phyloP scores from a whole-genome alignment of 2,113 vertebrate species.

The Asarcornis scutulata region DNA sequence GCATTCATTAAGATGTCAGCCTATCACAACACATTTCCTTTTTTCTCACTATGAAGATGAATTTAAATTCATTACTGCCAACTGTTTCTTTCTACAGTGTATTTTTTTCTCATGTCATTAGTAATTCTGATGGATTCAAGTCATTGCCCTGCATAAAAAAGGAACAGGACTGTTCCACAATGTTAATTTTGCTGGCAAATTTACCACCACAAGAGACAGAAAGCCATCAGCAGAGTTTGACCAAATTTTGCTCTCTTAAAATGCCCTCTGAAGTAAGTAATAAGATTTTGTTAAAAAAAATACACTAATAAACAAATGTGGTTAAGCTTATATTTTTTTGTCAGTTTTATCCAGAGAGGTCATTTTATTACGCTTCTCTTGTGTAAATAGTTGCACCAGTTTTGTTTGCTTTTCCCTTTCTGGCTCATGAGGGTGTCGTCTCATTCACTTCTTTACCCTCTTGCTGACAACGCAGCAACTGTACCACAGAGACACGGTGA shows the following conservation, averaged over 20 bases:
- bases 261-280: background rate
- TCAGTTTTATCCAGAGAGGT: background rate
- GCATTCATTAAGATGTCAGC: slow-evolving; percentile 27
- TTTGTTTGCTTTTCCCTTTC: background rate
- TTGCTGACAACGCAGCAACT: accelerated
- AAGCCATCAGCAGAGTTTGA: background rate
- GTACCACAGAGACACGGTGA: background rate
- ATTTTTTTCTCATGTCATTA: slow-evolving; percentile 29
- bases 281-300: background rate
- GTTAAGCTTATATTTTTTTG: background rate
- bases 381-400: background rate
- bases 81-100: slow-evolving; percentile 37
- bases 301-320: background rate
- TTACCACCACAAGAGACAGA: background rate
- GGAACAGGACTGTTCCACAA: background rate
- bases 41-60: slow-evolving; percentile 27
- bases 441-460: background rate
- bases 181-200: background rate
- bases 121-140: slow-evolving; percentile 37
- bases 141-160: background rate
- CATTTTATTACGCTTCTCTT: background rate
- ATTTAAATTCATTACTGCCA: slow-evolving; percentile 52
- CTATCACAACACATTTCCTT: slow-evolving; percentile 23
- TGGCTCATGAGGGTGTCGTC: background rate
- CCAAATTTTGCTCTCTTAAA: background rate